Base-by-base conservation (phyloP, 2,888 invertebrate genomes). In the Xanthia icteritia region DNA sequence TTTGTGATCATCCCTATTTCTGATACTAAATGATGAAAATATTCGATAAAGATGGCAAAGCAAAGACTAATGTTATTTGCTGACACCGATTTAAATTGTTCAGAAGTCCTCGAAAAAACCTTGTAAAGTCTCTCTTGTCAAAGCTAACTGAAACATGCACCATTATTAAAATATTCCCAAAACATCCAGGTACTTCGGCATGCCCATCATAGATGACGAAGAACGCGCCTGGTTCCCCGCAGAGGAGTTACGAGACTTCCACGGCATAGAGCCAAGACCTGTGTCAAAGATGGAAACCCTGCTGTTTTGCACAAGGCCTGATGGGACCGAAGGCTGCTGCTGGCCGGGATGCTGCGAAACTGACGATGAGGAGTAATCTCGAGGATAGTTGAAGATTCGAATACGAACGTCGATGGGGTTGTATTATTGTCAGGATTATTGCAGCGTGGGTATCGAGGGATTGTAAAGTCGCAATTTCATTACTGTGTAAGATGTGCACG, bases 141-240 rank as follows among this genome's bases (percentile, higher is more conserved):
- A 23, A 70, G 15, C 42, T 23, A 42, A 20, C 66, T 11, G 6
- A 9, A 71, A 42, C 45, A n/a, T 20, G 17, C 31, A 36, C 27
- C 15, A 36, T 1, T 17, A 17, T 39, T 48, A 20, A 56, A 42
- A n/a, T 8, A 11, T 61, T 11, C 8, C 4, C 5, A 48, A 54
- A 31, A 36, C 20, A 83, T 85, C 3, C 94, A 99, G 99, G 96
- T 97, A 98, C 86, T 98, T 98, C 90, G 98, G 98, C 77, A 97
- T 98, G 83, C 97, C 98, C 39, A 97, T 99, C 73, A 98, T 99
- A 83, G 98, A 98, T 71, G 99, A 99, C 91, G 98, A 98, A 79
- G 99, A 99, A 91, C 98, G 99, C 86, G 98, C 99, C 9, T 99
- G 99, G 99, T 99, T 99, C 93, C 99, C 99, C 0, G 98, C 98